Evolutionary conservation across 2,888 invertebrate species (phyloP).

Genomic region (Sinelater perroti): DNA sequence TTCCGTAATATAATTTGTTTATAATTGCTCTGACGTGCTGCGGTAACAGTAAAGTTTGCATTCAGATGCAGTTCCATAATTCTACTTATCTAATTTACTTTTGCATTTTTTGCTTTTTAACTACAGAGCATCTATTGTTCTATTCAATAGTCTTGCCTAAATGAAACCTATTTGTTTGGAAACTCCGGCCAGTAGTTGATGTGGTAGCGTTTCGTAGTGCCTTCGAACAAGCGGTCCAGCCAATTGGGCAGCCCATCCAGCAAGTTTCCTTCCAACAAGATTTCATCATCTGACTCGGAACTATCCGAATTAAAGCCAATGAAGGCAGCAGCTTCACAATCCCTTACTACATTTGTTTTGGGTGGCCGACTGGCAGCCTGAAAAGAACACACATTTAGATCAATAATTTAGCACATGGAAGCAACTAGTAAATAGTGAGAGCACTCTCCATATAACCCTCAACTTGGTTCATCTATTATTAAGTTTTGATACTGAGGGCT

Average conservation of each 20-base stretch:
- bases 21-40: too few relatives aligned
- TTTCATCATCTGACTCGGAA: conserved; percentile 67
- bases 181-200: conserved; percentile 99
- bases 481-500: too few relatives aligned
- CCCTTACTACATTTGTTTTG: conserved; percentile 57
- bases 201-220: conserved; percentile 93
- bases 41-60: too few relatives aligned
- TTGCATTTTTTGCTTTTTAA: too few relatives aligned
- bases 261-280: conserved; percentile 66
- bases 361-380: conserved; percentile 33
- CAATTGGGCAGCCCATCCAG: conserved; percentile 94
- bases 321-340: conserved; percentile 85
- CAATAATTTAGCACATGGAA: too few relatives aligned
- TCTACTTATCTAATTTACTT: too few relatives aligned
- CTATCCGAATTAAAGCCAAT: conserved; percentile 82
- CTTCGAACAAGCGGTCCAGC: conserved; percentile 97
- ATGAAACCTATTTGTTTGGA: conserved; percentile 73
- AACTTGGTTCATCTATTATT: too few relatives aligned
- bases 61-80: too few relatives aligned
- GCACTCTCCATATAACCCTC: not conserved
- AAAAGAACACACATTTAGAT: too few relatives aligned
- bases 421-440: conserved; percentile 2
- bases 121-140: too few relatives aligned
- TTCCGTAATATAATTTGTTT: too few relatives aligned
- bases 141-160: conserved; percentile 7